A percentile compares a stretch with the other conserved stretches of the same genome.
Evolutionary conservation across 30 jellyfish, hydroid and myxozoan genomes (phyloP).

Genomic region (Aurelia aurita complex sp. Pacific): DNA sequence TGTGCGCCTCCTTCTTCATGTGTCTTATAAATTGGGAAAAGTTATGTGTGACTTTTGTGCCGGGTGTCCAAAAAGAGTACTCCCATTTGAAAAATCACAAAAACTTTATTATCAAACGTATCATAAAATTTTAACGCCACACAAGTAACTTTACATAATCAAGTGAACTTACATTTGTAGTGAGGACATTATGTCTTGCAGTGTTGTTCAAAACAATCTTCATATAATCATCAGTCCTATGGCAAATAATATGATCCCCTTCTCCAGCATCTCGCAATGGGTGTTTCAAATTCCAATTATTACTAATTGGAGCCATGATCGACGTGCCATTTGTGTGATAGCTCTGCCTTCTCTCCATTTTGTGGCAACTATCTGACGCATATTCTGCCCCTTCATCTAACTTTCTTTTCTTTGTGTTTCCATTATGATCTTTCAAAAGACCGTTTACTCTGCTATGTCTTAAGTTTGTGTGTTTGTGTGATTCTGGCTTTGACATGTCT

Average conservation of each 20-base stretch:
- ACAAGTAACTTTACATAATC: too few species aligned
- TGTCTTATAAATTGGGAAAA: too few species aligned
- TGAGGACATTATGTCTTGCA: slow-evolving; percentile 71
- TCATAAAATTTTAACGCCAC: too few species aligned
- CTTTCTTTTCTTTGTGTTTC: slow-evolving; percentile 36
- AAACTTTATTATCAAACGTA: too few species aligned
- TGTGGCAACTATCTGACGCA: neutral
- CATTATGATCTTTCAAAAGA: slow-evolving; percentile 14
- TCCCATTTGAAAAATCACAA: too few species aligned
- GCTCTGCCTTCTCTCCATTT: slow-evolving; percentile 6
- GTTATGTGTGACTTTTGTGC: too few species aligned
- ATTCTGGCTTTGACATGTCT: slow-evolving; percentile 17
- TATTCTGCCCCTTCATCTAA: slow-evolving; percentile 3
- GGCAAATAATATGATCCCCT: slow-evolving; percentile 66
- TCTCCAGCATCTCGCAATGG: slow-evolving; percentile 67
- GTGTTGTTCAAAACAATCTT: slow-evolving; percentile 76
- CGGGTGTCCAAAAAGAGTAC: too few species aligned
- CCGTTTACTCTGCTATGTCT: slow-evolving; percentile 48
- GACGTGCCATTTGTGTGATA: neutral
- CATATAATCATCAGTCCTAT: slow-evolving; percentile 46
- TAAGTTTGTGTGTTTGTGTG: neutral
- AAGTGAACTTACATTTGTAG: slow-evolving; percentile 64
- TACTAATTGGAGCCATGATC: neutral
- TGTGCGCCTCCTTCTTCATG: too few species aligned
- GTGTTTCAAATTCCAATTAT: slow-evolving; percentile 35